Evolutionary conservation across 2,797 vertebrate species (phyloP), one percentile per base, ranked within the genome.

Genomic region (Propithecus deckenii): DNA sequence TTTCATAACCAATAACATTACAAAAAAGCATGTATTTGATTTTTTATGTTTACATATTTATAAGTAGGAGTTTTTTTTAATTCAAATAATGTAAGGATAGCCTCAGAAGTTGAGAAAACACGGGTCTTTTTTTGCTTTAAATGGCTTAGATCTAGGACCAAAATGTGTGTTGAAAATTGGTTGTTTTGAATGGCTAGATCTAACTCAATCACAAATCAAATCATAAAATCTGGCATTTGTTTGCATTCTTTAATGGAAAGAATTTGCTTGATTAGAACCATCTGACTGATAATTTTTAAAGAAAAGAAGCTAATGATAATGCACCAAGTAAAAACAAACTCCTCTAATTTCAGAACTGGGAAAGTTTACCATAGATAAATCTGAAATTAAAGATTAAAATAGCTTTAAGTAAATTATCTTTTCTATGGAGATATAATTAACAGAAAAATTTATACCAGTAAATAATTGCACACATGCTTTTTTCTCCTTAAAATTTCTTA

Each of bases 381-480:
- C 55, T 85, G 22, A 89, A 91, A 55, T 84, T 78, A 94, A 83
- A 95, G 32, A 57, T 41, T 63, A 90, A 92, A 90, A 67, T 9
- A n/a, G 5, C 55, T 46, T 75, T 79, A 85, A 80, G 14, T 69
- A 94, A 74, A 88, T 52, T 74, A 79, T 72, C 12, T 85, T 91
- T 94, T 32, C 14, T 84, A 18, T 30, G 12, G 9, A 20, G 7
- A 46, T 65, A 69, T 22, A 84, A 85, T 84, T 69, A 80, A 41
- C 12, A 28, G 17, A 88, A 50, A 10, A n/a, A 48, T 63, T 87
- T 35, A 76, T 13, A 90, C 17, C 9, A 89, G 71, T 50, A 76
- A 18, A 74, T 78, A n/a, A 28, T 50, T 59, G 55, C 55, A 46
- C 52, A 5, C 10, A 38, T 78, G 5, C 7, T 50, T 38, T 43